Evolutionary conservation across 1,140 invertebrate species (phyloP).

Genomic region (Philotrypesis tridentata): DNA sequence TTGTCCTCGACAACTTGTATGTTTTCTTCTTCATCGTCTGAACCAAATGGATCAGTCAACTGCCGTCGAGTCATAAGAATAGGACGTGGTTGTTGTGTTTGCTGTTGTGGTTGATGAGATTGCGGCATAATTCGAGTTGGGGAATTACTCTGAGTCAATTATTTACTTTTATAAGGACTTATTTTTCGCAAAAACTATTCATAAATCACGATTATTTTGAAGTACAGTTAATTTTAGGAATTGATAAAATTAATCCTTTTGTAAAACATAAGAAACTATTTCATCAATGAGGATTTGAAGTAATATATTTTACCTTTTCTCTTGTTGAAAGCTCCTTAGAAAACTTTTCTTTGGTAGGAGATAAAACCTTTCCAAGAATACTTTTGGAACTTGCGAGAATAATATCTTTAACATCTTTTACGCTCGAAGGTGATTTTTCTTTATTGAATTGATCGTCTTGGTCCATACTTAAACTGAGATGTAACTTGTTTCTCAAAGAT

Average conservation of each 20-base stretch:
- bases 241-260: not conserved
- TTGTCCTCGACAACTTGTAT: conserved; percentile 70
- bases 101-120: conserved; percentile 54
- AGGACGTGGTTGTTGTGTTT: conserved; percentile 64
- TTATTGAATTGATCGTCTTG: conserved; percentile 67
- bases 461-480: conserved; percentile 68
- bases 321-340: conserved; percentile 52
- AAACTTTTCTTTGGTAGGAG: conserved; percentile 82
- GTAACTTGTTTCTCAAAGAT: conserved; percentile 68
- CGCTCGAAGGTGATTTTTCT: conserved; percentile 73
- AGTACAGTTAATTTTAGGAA: not conserved
- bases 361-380: conserved; percentile 86
- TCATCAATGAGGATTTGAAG: conserved; percentile 15
- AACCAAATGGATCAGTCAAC: conserved; percentile 92
- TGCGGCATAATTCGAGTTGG: conserved; percentile 65
- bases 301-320: conserved; percentile 66
- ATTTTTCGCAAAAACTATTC: not conserved
- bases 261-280: not conserved
- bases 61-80: conserved; percentile 90
- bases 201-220: not conserved
- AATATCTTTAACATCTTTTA: conserved; percentile 84
- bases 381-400: conserved; percentile 84
- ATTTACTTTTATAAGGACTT: conserved; percentile 9
- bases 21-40: conserved; percentile 89
- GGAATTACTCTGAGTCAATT: conserved; percentile 69